Evolutionary conservation across 35 echinoderm and acorn worm species (phyloP).

Genomic region (Chiridota heheva): DNA sequence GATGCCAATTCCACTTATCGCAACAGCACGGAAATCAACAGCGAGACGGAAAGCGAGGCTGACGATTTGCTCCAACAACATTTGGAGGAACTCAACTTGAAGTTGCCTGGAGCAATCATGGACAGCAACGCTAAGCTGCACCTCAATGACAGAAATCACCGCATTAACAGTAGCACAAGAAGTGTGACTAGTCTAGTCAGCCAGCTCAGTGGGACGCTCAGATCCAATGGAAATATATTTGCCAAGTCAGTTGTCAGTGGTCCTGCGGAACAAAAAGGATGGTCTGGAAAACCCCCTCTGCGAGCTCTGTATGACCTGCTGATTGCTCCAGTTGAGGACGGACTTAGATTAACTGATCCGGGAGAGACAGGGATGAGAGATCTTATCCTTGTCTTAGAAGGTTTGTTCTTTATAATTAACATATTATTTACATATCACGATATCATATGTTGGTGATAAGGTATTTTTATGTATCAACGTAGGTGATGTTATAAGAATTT

Average conservation of each 20-base stretch:
- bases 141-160: constrained; percentile 51
- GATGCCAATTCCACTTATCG: constrained; percentile 49
- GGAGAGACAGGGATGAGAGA: constrained; percentile 62
- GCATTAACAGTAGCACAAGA: constrained; percentile 66
- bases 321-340: constrained; percentile 88
- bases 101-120: constrained; percentile 45
- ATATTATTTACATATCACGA: too few relatives aligned
- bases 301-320: constrained; percentile 93
- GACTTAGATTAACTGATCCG: constrained; percentile 52
- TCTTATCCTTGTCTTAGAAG: constrained; percentile 91
- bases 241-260: neutral
- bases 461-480: too few relatives aligned
- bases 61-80: constrained; percentile 92
- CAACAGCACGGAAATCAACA: constrained; percentile 70
- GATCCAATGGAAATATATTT: constrained; percentile 76
- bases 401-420: constrained; percentile 55
- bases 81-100: constrained; percentile 73
- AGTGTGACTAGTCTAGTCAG: constrained; percentile 80
- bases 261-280: constrained; percentile 56
- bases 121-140: constrained; percentile 29
- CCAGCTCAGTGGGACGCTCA: constrained; percentile 72
- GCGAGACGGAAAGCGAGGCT: constrained; percentile 95
- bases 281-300: constrained; percentile 87
- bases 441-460: too few relatives aligned
- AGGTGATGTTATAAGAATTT: too few relatives aligned